phyloP scores from a whole-genome alignment of 2,888 invertebrate species.

The Calameuta idolon region DNA sequence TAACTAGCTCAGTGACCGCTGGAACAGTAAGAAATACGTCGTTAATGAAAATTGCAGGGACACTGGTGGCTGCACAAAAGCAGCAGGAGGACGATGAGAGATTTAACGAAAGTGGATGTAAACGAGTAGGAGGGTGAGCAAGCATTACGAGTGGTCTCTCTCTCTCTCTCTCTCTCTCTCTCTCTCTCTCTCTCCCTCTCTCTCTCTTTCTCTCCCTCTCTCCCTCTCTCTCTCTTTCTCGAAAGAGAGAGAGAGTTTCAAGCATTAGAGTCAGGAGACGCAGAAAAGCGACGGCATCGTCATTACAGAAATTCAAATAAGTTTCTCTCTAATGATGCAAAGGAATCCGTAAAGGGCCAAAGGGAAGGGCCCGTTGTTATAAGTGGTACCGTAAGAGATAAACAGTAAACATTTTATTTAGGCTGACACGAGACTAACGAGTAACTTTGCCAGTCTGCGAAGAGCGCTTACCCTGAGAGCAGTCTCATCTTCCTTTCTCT shows the following conservation, averaged over 20 bases:
- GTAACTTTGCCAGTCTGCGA: background rate
- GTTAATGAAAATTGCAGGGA: too few species aligned
- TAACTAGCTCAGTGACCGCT: too few species aligned
- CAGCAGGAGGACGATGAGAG: background rate
- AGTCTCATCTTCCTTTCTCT: too few species aligned
- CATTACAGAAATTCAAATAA: slow-evolving; percentile 31
- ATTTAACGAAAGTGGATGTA: too few species aligned
- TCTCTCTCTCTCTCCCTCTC: too few species aligned
- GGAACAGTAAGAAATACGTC: too few species aligned
- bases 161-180: too few species aligned
- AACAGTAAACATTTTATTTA: background rate
- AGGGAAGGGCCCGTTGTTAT: background rate
- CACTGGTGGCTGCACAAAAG: background rate
- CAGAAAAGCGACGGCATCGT: background rate
- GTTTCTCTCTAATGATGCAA: slow-evolving; percentile 27
- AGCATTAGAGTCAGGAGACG: slow-evolving; percentile 26
- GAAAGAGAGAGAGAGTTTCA: slow-evolving; percentile 6
- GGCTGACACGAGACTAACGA: background rate
- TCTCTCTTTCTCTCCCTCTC: background rate
- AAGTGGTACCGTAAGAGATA: background rate
- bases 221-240: too few species aligned
- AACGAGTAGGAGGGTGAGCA: too few species aligned
- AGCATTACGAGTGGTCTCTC: slow-evolving; percentile 20
- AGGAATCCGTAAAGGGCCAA: slow-evolving; percentile 15
- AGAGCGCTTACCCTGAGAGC: too few species aligned